Conservation (phyloP, 1,140 invertebrate genomes). For the Proctacanthus coquilletti region DNA sequence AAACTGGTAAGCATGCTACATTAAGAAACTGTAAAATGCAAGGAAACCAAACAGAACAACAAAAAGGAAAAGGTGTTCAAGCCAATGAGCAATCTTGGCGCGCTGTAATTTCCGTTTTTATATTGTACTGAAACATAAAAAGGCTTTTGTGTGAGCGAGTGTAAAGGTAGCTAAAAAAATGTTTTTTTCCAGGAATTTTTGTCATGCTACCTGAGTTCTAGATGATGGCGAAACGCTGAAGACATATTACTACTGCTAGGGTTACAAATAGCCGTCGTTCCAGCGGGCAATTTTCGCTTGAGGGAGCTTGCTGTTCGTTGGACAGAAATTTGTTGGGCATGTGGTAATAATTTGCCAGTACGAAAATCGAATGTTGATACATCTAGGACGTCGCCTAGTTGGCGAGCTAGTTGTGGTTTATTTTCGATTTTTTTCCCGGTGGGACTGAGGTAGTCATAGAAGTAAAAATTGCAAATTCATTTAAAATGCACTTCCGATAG, state of each 20-base stretch:
- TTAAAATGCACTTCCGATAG: too few species aligned
- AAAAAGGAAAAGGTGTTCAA: neutral
- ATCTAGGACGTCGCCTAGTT: conserved; percentile 62
- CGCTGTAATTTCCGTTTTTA: too few species aligned
- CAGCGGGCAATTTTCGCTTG: neutral
- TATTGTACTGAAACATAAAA: too few species aligned
- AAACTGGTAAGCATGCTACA: too few species aligned
- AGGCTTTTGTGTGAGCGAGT: too few species aligned
- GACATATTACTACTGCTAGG: conserved; percentile 10
- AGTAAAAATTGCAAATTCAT: too few species aligned
- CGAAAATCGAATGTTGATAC: conserved; percentile 69
- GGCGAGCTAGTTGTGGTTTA: conserved; percentile 63
- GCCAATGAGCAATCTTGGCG: too few species aligned
- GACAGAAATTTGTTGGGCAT: too few species aligned
- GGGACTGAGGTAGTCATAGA: conserved; percentile 13
- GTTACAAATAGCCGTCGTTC: neutral
- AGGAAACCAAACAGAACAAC: neutral
- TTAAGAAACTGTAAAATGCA: too few species aligned
- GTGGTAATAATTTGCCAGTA: conserved; percentile 50
- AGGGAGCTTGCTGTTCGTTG: neutral
- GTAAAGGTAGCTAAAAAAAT: too few species aligned
- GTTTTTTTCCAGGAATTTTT: neutral
- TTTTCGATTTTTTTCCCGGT: conserved; percentile 61
- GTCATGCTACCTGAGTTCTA: conserved; percentile 27
- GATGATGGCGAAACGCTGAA: conserved; percentile 17